These are phyloP conservation scores for Diacarnus erythraeanus DNA, from an alignment of 37 sponge, comb jelly and placozoan genomes.

Conservation along the genomic window DNA sequence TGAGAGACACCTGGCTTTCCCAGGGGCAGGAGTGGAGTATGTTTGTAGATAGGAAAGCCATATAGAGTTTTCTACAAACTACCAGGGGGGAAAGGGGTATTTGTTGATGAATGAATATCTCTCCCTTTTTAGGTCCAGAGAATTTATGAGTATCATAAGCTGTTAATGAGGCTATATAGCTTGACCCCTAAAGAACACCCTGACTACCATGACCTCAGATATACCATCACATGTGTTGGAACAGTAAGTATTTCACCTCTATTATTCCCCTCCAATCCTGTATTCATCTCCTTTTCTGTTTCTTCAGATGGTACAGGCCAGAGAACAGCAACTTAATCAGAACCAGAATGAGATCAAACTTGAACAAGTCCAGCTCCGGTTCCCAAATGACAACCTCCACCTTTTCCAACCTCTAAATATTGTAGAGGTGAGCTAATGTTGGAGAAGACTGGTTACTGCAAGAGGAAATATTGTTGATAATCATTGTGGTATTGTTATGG, in stretches of 20 bases:
- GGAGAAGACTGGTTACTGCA: too few species aligned
- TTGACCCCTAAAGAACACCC: slow-evolving; percentile 59
- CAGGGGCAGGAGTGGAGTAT: too few species aligned
- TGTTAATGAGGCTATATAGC: slow-evolving; percentile 41
- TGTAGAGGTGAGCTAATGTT: slow-evolving; percentile 54
- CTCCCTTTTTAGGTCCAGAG: slow-evolving; percentile 56
- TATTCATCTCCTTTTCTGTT: not conserved
- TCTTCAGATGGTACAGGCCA: slow-evolving; percentile 51
- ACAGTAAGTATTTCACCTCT: slow-evolving; percentile 2
- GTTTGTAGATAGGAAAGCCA: too few species aligned
- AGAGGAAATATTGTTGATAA: not conserved
- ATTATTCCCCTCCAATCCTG: not conserved
- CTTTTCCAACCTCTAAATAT: slow-evolving; percentile 46
- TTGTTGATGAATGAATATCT: too few species aligned
- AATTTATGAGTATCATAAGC: slow-evolving; percentile 59
- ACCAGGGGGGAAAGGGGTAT: too few species aligned
- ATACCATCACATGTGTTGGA: slow-evolving; percentile 30
- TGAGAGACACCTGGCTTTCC: not conserved
- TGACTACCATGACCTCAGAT: slow-evolving; percentile 54
- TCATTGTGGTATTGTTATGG: too few species aligned
- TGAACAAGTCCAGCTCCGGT: slow-evolving; percentile 57
- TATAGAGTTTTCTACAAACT: too few species aligned
- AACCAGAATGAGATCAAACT: slow-evolving; percentile 65
- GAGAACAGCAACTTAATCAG: slow-evolving; percentile 42
- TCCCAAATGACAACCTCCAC: slow-evolving; percentile 47